These are phyloP conservation scores for Oriolus oriolus DNA, from an alignment of 2,113 vertebrate species.

Conservation along the genomic window DNA sequence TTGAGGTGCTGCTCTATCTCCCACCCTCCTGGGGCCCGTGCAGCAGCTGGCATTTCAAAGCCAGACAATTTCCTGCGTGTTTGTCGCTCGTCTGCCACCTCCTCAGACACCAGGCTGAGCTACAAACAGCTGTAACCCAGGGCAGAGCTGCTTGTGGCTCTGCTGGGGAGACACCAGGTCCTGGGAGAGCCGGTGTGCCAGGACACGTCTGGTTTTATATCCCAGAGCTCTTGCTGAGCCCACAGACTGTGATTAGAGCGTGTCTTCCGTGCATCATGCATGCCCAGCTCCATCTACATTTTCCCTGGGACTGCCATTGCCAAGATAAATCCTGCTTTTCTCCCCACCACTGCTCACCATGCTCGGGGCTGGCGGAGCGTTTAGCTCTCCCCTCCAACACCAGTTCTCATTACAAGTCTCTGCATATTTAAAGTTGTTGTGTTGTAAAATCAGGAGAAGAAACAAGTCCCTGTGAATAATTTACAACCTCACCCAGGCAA, in stretches of 20 bases:
- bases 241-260: background rate
- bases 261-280: conserved; percentile 37
- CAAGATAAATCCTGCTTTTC: conserved; percentile 15
- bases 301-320: background rate
- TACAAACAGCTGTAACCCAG: background rate
- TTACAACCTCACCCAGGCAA: conserved; percentile 59
- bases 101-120: background rate
- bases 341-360: background rate
- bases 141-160: background rate
- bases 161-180: background rate
- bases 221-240: background rate
- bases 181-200: background rate
- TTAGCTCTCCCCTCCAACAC: conserved; percentile 24
- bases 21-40: background rate
- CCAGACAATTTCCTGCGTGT: background rate
- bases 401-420: conserved; percentile 7
- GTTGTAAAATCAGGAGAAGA: conserved; percentile 62
- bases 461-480: conserved; percentile 72
- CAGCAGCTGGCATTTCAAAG: background rate
- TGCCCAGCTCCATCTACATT: background rate
- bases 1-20: background rate
- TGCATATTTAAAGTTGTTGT: conserved; percentile 73
- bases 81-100: background rate
- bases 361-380: background rate
- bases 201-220: background rate